Conservation (phyloP, 2,113 vertebrate species). For the Porphyrio hochstetteri region DNA sequence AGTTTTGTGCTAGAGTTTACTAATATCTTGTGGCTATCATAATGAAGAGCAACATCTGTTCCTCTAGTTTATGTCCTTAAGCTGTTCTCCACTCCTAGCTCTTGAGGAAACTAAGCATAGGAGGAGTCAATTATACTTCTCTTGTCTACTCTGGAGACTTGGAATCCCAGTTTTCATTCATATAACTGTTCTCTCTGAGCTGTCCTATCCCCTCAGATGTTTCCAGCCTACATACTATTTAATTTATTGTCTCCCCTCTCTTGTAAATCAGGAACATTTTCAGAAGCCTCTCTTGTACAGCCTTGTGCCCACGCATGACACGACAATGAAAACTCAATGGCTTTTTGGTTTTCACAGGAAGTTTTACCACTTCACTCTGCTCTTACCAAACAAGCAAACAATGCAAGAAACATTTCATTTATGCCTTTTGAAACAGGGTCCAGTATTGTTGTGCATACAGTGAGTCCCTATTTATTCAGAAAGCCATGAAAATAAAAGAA, state of each 20-base stretch:
- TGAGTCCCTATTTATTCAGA: not conserved
- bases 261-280: not conserved
- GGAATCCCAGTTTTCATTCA: not conserved
- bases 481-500: not conserved
- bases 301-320: not conserved
- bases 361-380: not conserved
- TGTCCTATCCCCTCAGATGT: not conserved
- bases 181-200: not conserved
- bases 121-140: not conserved
- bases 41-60: not conserved
- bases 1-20: not conserved
- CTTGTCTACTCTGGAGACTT: not conserved
- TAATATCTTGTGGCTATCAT: not conserved
- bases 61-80: not conserved
- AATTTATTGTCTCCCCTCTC: not conserved
- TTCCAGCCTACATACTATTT: not conserved
- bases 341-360: not conserved
- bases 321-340: not conserved
- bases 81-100: not conserved
- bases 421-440: not conserved
- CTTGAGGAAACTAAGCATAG: too few relatives aligned
- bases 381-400: not conserved
- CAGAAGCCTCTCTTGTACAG: not conserved
- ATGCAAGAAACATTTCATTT: not conserved
- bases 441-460: not conserved